These are phyloP conservation scores for Takifugu rubripes DNA, from an alignment of 2,797 vertebrate species.

Conservation along the genomic window DNA sequence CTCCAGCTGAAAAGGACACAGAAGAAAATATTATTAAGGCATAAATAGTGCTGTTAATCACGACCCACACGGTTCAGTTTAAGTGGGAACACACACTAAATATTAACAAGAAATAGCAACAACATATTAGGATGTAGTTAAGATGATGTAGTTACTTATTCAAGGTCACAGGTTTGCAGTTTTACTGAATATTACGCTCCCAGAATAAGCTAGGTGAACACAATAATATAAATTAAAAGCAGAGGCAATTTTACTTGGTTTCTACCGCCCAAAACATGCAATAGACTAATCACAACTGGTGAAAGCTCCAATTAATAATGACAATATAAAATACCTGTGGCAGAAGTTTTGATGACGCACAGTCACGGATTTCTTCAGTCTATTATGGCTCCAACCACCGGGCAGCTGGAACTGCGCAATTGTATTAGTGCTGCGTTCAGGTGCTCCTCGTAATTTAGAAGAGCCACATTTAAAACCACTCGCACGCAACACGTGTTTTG, in stretches of 20 bases:
- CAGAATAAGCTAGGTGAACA: not conserved
- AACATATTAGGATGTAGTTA: too few species aligned
- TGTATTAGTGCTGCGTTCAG: constrained; percentile 34
- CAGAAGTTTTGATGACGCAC: not conserved
- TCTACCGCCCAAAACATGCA: not conserved
- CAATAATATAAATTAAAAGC: not conserved
- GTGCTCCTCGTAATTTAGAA: constrained; percentile 9
- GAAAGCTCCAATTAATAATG: not conserved
- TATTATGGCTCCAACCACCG: not conserved
- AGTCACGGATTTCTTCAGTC: not conserved
- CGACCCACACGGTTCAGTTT: too few species aligned
- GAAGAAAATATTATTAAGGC: too few species aligned
- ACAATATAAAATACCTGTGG: constrained; percentile 26
- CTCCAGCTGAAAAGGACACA: too few species aligned
- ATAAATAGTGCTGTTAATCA: too few species aligned
- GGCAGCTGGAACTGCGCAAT: constrained; percentile 35
- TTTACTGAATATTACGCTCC: too few species aligned
- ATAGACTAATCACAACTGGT: not conserved
- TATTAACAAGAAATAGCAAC: too few species aligned
- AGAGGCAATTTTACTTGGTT: not conserved
- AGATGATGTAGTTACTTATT: too few species aligned
- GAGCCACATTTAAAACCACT: too few species aligned
- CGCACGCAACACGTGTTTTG: not conserved
- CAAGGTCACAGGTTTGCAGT: too few species aligned
- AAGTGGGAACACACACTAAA: too few species aligned